phyloP scores from a whole-genome alignment of 2,797 vertebrate genomes.

The Hemitrygon akajei region DNA sequence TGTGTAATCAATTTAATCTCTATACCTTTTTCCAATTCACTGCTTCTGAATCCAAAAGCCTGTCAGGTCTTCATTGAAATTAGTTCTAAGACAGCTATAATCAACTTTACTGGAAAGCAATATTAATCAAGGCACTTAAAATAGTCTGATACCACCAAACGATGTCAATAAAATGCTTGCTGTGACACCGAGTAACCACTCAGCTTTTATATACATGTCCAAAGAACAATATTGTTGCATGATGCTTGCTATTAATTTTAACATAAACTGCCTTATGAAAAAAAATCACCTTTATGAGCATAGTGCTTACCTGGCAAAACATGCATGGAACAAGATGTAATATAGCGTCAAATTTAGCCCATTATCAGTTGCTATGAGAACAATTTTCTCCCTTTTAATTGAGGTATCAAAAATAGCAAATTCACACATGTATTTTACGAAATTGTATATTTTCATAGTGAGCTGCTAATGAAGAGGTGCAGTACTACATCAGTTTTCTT shows the following conservation, averaged over 20 bases:
- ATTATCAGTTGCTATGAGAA: neutral
- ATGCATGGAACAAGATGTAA: neutral
- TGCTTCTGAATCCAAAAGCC: neutral
- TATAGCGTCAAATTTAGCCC: slow-evolving; percentile 5
- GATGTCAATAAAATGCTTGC: neutral
- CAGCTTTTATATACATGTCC: neutral
- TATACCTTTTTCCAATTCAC: neutral
- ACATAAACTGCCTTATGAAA: neutral
- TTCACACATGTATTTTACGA: neutral
- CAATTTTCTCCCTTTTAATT: slow-evolving; percentile 3
- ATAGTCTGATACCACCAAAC: slow-evolving; percentile 9
- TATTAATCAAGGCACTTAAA: slow-evolving; percentile 33
- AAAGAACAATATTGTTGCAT: neutral
- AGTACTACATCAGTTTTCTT: neutral
- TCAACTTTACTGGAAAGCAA: neutral
- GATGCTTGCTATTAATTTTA: slow-evolving; percentile 14
- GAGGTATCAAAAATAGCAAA: neutral
- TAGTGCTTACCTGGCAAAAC: slow-evolving; percentile 18
- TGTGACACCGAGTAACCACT: neutral
- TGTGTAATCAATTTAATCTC: neutral
- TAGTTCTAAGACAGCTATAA: neutral
- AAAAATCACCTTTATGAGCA: neutral
- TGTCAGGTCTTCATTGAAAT: slow-evolving; percentile 10
- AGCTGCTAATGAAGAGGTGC: neutral
- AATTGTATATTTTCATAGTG: neutral